A percentile compares a stretch with the other conserved stretches of the same genome.
Evolutionary conservation across 53 echinoderm and acorn worm genomes (phyloP).

Genomic region (Paracentrotus lividus): DNA sequence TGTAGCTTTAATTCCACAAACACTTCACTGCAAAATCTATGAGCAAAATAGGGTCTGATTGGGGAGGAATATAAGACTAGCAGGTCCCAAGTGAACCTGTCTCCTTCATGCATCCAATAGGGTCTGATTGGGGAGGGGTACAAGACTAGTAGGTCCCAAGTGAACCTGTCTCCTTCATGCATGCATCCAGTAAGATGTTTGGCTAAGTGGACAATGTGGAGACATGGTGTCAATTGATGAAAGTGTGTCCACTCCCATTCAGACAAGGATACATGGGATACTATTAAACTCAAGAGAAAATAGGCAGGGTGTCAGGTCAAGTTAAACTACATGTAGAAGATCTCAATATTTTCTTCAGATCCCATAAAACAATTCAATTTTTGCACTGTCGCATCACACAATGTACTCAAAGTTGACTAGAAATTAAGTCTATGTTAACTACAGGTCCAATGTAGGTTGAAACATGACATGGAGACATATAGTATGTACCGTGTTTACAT

Average conservation of each 20-base stretch:
- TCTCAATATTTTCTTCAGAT: too few species aligned
- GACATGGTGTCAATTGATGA: conserved; percentile 14
- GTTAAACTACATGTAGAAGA: too few species aligned
- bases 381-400: too few species aligned
- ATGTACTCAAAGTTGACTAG: too few species aligned
- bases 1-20: background rate
- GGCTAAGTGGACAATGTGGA: conserved; percentile 16
- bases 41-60: background rate
- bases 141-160: background rate
- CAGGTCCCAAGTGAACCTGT: background rate
- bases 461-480: too few species aligned
- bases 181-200: conserved; percentile 4
- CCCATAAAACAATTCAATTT: too few species aligned
- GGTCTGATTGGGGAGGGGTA: background rate
- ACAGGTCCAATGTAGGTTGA: too few species aligned
- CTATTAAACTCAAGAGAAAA: background rate
- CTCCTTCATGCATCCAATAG: background rate
- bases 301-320: too few species aligned
- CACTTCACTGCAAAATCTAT: too few species aligned
- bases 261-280: background rate
- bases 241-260: conserved; percentile 11
- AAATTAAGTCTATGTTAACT: too few species aligned
- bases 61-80: background rate
- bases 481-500: too few species aligned
- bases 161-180: background rate